Evolutionary conservation across 1,140 invertebrate genomes (phyloP), one percentile per base, ranked within the genome.

Genomic region (Drosophila miranda): DNA sequence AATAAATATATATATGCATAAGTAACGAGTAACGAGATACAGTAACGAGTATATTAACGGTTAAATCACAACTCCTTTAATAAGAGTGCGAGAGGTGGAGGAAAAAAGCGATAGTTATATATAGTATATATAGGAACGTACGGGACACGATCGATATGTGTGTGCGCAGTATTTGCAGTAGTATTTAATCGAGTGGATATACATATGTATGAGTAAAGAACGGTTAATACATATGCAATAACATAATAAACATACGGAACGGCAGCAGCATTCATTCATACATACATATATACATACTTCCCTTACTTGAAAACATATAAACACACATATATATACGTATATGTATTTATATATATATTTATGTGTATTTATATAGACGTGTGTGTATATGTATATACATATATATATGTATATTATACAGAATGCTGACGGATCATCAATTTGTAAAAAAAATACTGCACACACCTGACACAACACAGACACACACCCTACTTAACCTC

Each of bases 371-470:
- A 23, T 23, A 23, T 23, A 23, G 3, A 23, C 0, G 23, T 23
- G 5, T 26, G 0, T 26, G 4, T 26, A 26, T 26, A 26, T 26
- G 4, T 26, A 26, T 26, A 26, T 26, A 26, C 3, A 30, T 30
- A 30, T 8, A 2, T 30, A 30, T 26, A 26, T 26, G 3, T 30
- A 30, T 30, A 30, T 30, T 8, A 30, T 30, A 30, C 7, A 13
- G 34, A 38, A 38, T 38, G 34, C 34, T 38, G 34, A 38, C 11
- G 34, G 34, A 38, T 38, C 34, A 38, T 38, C 34, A 44, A 23
- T 60, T 70, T 71, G 64, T 61, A 61, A 60, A 38, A 62, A 61
- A 60, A 38, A 62, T 72, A 64, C 51, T 43, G 16, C 42, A 62
- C n/a, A 38, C 34, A 38, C 34, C 34, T 13, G 11, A 38, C 34